These are phyloP conservation scores for Ceratina japonica DNA, from an alignment of 1,140 invertebrate species.

Conservation along the genomic window DNA sequence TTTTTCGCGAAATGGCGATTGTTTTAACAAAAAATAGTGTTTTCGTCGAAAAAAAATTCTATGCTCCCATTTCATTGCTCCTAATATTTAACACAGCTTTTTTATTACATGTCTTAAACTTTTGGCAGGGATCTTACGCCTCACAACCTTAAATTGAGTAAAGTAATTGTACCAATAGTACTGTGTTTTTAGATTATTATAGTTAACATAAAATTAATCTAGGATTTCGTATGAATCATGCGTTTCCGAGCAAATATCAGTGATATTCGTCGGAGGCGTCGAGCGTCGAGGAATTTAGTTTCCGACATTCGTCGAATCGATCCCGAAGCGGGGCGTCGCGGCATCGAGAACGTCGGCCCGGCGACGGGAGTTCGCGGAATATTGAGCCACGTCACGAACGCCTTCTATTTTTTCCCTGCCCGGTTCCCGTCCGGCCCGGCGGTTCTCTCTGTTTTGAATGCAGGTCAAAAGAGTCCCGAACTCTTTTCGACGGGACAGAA, in stretches of 20 bases:
- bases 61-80: too few species aligned
- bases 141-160: too few species aligned
- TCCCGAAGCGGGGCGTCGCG: background rate
- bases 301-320: slow-evolving; percentile 25
- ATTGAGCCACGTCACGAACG: slow-evolving; percentile 22
- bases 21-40: too few species aligned
- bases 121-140: too few species aligned
- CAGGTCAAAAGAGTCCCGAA: slow-evolving; percentile 29
- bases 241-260: background rate
- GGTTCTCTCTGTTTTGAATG: background rate
- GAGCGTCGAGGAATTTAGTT: slow-evolving; percentile 17
- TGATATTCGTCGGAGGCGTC: background rate
- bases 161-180: too few species aligned
- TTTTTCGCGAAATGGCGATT: too few species aligned
- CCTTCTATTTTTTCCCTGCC: slow-evolving; percentile 25
- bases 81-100: too few species aligned
- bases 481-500: background rate
- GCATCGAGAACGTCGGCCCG: too few species aligned
- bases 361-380: background rate
- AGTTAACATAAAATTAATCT: too few species aligned
- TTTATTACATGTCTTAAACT: too few species aligned
- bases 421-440: background rate
- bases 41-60: too few species aligned
- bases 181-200: too few species aligned
- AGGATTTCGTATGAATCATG: background rate